These are phyloP conservation scores for Heliothis subflexa DNA, from an alignment of 1,140 invertebrate species.

Conservation along the genomic window DNA sequence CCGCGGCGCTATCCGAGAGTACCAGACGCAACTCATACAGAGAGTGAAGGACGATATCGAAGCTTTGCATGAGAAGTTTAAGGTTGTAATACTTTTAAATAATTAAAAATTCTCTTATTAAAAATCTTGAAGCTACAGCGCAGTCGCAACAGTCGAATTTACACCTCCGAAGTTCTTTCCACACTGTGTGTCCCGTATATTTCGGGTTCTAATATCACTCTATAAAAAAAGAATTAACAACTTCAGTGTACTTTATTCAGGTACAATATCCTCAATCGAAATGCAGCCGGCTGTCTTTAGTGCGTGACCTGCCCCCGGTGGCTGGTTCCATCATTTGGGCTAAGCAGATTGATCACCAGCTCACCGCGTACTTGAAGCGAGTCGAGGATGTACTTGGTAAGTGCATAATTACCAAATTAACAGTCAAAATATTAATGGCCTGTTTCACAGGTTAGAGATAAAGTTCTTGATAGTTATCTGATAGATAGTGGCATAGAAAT, in stretches of 20 bases:
- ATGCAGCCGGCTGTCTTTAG: slow-evolving; percentile 95
- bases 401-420: slow-evolving; percentile 33
- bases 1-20: slow-evolving; percentile 98
- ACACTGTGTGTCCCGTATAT: too few relatives aligned
- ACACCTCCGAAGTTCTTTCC: too few relatives aligned
- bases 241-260: slow-evolving; percentile 79
- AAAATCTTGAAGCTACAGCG: too few relatives aligned
- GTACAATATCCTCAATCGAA: slow-evolving; percentile 97
- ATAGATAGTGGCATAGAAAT: too few relatives aligned
- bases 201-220: too few relatives aligned
- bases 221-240: too few relatives aligned
- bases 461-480: too few relatives aligned
- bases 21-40: slow-evolving; percentile 99
- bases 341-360: slow-evolving; percentile 98
- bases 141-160: too few relatives aligned
- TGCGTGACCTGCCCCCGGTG: slow-evolving; percentile 97
- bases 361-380: slow-evolving; percentile 98
- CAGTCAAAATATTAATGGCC: not conserved
- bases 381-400: slow-evolving; percentile 98
- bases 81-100: slow-evolving; percentile 84
- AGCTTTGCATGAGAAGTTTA: slow-evolving; percentile 98
- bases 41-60: slow-evolving; percentile 99
- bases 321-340: slow-evolving; percentile 99
- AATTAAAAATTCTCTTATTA: too few relatives aligned
- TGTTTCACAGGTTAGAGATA: too few relatives aligned